A percentile compares a stretch with the other conserved stretches of the same genome.
Conservation (phyloP, 2,888 invertebrate genomes). For the Cistogaster globosa region DNA sequence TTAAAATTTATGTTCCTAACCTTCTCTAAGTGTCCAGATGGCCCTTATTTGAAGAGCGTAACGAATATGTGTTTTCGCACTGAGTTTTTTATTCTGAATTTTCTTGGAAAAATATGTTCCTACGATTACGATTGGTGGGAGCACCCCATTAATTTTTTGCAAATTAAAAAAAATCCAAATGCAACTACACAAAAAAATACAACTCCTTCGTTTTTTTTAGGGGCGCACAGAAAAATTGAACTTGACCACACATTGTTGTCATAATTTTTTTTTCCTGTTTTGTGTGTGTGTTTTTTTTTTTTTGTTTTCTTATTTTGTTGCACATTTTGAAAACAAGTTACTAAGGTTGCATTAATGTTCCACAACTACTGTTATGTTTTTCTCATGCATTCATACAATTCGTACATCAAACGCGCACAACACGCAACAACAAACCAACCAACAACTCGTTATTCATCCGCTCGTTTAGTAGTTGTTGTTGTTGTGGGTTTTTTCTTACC, state of each 20-base stretch:
- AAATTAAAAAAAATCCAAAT: too few relatives aligned
- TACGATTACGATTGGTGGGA: too few relatives aligned
- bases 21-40: too few relatives aligned
- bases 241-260: conserved; percentile 67
- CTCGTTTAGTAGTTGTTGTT: conserved; percentile 8
- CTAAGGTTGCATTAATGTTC: conserved; percentile 56
- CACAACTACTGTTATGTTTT: conserved; percentile 55
- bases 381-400: conserved; percentile 49
- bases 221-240: conserved; percentile 49
- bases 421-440: conserved; percentile 16
- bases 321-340: conserved; percentile 54
- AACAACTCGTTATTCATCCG: conserved; percentile 37
- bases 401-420: too few relatives aligned
- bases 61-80: too few relatives aligned
- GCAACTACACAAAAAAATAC: neutral
- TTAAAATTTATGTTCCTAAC: too few relatives aligned
- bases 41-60: too few relatives aligned
- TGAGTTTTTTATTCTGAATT: too few relatives aligned
- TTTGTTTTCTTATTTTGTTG: conserved; percentile 1
- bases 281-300: neutral
- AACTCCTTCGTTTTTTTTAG: conserved; percentile 27
- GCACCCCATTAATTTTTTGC: too few relatives aligned
- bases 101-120: too few relatives aligned
- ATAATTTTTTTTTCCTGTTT: conserved; percentile 16
- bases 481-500: neutral